phyloP scores from a whole-genome alignment of 1,140 invertebrate species.

The Trypoxylus dichotomus region DNA sequence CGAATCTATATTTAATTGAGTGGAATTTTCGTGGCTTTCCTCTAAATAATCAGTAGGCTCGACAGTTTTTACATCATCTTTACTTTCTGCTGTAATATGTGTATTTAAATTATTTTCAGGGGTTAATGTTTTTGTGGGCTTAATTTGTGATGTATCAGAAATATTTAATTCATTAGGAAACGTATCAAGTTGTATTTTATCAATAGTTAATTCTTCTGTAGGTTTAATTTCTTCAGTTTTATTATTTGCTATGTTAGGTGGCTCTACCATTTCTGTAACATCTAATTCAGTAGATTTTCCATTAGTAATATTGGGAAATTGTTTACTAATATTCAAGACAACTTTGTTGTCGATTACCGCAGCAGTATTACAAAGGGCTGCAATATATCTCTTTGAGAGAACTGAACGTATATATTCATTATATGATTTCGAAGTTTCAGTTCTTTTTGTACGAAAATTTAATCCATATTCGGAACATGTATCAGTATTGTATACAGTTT shows the following conservation, averaged over 20 bases:
- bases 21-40: slow-evolving; percentile 11
- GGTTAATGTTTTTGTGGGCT: slow-evolving; percentile 51
- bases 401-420: slow-evolving; percentile 57
- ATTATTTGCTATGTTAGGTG: not conserved
- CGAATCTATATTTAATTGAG: not conserved
- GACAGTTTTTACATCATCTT: slow-evolving; percentile 24
- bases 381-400: slow-evolving; percentile 67
- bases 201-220: slow-evolving; percentile 24
- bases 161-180: slow-evolving; percentile 8
- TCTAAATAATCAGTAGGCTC: not conserved
- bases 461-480: slow-evolving; percentile 63
- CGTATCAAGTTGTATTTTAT: slow-evolving; percentile 20
- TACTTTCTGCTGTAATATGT: slow-evolving; percentile 19
- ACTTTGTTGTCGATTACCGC: slow-evolving; percentile 68
- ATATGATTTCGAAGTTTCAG: slow-evolving; percentile 50
- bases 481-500: slow-evolving; percentile 59
- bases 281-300: slow-evolving; percentile 32
- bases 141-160: slow-evolving; percentile 44
- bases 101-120: slow-evolving; percentile 33
- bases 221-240: slow-evolving; percentile 26
- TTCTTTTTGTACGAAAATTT: slow-evolving; percentile 60
- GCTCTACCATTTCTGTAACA: not conserved
- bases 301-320: slow-evolving; percentile 43
- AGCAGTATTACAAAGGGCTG: slow-evolving; percentile 75
- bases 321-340: slow-evolving; percentile 63